These are phyloP conservation scores for Watersipora subatra DNA, from an alignment of 1,140 invertebrate genomes.

Conservation along the genomic window DNA sequence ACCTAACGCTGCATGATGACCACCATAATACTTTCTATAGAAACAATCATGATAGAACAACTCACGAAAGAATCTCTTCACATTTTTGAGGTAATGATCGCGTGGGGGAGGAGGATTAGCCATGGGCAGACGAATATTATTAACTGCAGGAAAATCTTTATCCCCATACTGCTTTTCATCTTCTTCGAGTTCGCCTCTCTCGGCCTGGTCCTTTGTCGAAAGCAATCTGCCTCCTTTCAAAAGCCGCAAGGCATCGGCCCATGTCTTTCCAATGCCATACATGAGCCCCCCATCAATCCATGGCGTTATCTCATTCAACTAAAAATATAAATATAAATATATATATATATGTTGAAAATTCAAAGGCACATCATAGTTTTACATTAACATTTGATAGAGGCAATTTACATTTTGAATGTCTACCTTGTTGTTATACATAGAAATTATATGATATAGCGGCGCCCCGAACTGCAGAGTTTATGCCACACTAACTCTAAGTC, in stretches of 20 bases:
- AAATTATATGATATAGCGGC: too few relatives aligned
- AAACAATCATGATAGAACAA: background rate
- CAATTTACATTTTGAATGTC: too few relatives aligned
- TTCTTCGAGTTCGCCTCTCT: background rate
- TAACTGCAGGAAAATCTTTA: constrained; percentile 44
- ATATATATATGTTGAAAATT: too few relatives aligned
- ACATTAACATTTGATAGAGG: too few relatives aligned
- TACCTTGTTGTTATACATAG: too few relatives aligned
- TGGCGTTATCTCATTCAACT: constrained; percentile 52
- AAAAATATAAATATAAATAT: constrained; percentile 11
- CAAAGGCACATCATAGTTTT: too few relatives aligned
- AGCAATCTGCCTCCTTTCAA: constrained; percentile 41
- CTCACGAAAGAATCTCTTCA: constrained; percentile 48
- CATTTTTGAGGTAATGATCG: constrained; percentile 38
- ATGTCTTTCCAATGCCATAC: constrained; percentile 49
- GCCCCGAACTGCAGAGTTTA: too few relatives aligned
- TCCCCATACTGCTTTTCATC: constrained; percentile 35
- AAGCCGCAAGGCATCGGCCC: constrained; percentile 45
- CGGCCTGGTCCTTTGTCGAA: constrained; percentile 23
- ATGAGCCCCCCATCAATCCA: constrained; percentile 50
- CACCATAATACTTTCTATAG: background rate
- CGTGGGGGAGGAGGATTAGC: constrained; percentile 49
- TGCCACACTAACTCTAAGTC: too few relatives aligned
- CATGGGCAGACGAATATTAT: constrained; percentile 45
- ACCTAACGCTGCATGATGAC: background rate